Base-by-base conservation (phyloP, 2,113 vertebrate genomes). In the Trichechus manatus region DNA sequence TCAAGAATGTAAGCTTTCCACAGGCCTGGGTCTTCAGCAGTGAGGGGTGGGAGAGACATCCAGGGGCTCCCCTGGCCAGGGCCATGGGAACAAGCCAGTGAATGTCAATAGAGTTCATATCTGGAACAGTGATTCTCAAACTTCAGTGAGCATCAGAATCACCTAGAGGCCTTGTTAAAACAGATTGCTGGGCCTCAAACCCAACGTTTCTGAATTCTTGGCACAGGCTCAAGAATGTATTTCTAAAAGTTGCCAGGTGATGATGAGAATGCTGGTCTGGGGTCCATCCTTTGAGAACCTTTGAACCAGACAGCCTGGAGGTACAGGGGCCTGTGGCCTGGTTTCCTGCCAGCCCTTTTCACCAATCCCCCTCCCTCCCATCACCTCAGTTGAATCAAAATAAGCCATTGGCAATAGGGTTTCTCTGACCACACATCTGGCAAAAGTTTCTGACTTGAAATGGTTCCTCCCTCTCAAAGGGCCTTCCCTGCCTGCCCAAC, bases 211-310 rank as follows among this genome's bases (percentile, higher is more conserved):
- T 87, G 50, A 68, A 74, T 59, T 89, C 17, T 44, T 47, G 56
- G 79, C 13, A 3, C 7, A 8, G 47, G 33, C 75, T 74, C 77
- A 93, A 0, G 29, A 22, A 20, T 87, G 31, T 68, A 42, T 80
- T 92, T 83, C 64, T 81, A 19, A 25, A 81, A 77, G 29, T 33
- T 95, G 63, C 20, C 80, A 15, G 29, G 25, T 79, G 74, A 87
- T 39, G 22, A 92, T 14, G 53, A 27, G 39, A 44, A n/a, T 86
- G 22, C 20, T 74, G 9, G 7, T 31, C 56, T 84, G 36, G 44
- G 75, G 15, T 42, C 87, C 70, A 89, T 36, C n/a, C 29, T 95
- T 66, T 89, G 80, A 75, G 74, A 74, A 50, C 27, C 22, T 94
- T 77, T 87, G 61, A 53, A 72, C 42, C 68, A 85, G 42, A 61